Evolutionary conservation across 1,140 invertebrate genomes (phyloP), one percentile per base, ranked within the genome.

Genomic region (Solen grandis): DNA sequence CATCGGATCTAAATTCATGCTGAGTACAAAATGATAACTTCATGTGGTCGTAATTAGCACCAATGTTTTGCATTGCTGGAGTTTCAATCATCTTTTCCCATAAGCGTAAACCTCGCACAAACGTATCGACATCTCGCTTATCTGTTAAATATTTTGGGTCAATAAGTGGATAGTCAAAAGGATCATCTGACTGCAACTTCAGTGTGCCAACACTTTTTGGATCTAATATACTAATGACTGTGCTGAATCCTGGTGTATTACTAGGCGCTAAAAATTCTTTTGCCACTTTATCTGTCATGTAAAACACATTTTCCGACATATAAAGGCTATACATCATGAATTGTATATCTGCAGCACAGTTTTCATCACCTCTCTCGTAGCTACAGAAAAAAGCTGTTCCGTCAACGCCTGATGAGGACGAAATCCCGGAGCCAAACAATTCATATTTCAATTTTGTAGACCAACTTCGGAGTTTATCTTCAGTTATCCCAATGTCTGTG

Each of bases 81-180:
- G 85, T 72, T 19, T 85, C 54, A n/a, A n/a, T n/a, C n/a, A n/a
- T n/a, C n/a, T n/a, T n/a, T n/a, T n/a, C n/a, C n/a, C n/a, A n/a
- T n/a, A 36, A 68, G 74, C 85, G 50, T 36, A 78, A 41, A 35
- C 84, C 87, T 81, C 85, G 68, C 22, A 86, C 54, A 25, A 84
- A 60, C 10, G 78, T 84, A 25, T 86, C 78, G 0, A 84, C 59
- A 62, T 89, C 88, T 1, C 78, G 54, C 60, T 72, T 33, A 50
- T 86, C 59, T 3, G 59, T 86, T 35, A 75, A 84, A 82, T 85
- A 93, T 35, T 83, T 85, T 0, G 97, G 97, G 90, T 97, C 96
- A 25, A 99, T 96, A 1, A 96, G n/a, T n/a, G n/a, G n/a, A n/a
- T n/a, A n/a, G n/a, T n/a, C n/a, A n/a, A n/a, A n/a, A n/a, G n/a